These are phyloP conservation scores for Poecilia gillii DNA, from an alignment of 2,797 vertebrate genomes.

Conservation along the genomic window DNA sequence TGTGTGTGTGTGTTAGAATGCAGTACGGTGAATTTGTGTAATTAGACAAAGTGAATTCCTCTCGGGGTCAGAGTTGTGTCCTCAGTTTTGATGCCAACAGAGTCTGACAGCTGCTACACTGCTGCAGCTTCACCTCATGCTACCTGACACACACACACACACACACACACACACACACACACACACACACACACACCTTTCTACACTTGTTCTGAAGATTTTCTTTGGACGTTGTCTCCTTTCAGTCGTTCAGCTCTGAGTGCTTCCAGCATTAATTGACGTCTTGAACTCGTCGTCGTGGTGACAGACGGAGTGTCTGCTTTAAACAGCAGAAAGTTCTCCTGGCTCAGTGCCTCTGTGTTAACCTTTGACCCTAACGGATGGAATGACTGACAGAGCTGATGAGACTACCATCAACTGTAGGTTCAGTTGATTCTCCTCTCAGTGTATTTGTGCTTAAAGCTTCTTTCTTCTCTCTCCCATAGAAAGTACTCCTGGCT, in stretches of 20 bases:
- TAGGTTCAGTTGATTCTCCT: too few relatives aligned
- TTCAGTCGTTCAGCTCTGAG: background rate
- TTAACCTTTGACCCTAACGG: background rate
- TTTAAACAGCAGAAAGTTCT: background rate
- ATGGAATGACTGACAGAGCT: background rate
- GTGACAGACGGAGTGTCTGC: background rate
- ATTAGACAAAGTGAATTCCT: slow-evolving; percentile 27
- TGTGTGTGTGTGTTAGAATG: too few relatives aligned
- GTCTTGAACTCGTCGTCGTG: background rate
- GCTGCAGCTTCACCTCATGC: too few relatives aligned
- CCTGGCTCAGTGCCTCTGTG: background rate
- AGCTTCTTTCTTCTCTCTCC: background rate
- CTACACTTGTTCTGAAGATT: background rate
- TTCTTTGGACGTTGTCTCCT: background rate
- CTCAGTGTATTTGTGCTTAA: too few relatives aligned
- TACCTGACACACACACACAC: slow-evolving; percentile 7
- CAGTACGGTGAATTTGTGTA: slow-evolving; percentile 9
- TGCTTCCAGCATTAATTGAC: background rate
- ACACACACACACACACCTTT: background rate
- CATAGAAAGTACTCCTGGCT: background rate
- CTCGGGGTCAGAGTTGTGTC: slow-evolving; percentile 17
- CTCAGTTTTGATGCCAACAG: slow-evolving; percentile 35
- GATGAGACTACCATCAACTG: too few relatives aligned
- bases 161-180: slow-evolving; percentile 3
- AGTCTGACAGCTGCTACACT: background rate